A percentile compares a stretch with the other conserved stretches of the same genome.
Evolutionary conservation across 2,888 invertebrate species (phyloP).

Genomic region (Siphlonurus alternatus): DNA sequence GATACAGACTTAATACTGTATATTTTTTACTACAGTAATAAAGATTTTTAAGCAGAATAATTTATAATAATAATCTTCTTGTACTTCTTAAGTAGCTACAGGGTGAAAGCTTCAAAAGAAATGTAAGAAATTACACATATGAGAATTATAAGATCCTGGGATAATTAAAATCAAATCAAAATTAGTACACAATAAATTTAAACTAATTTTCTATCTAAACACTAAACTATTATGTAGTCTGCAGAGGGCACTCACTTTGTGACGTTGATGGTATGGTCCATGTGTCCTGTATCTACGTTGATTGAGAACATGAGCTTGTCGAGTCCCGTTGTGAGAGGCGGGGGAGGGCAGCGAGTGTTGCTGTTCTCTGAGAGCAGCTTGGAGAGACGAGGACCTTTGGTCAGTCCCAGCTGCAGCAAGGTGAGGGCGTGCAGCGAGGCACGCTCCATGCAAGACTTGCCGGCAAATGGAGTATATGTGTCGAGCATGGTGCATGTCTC

Average conservation of each 20-base stretch:
- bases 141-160: too few species aligned
- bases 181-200: background rate
- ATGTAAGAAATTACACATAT: background rate
- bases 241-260: slow-evolving; percentile 41
- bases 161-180: too few species aligned
- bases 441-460: slow-evolving; percentile 49
- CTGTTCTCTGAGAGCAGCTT: background rate
- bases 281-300: slow-evolving; percentile 54
- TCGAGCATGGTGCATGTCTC: slow-evolving; percentile 60
- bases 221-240: too few species aligned
- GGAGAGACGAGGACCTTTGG: background rate
- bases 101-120: too few species aligned
- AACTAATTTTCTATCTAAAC: background rate
- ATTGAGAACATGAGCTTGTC: slow-evolving; percentile 66
- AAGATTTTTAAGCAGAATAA: background rate
- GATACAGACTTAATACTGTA: too few species aligned
- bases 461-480: slow-evolving; percentile 44
- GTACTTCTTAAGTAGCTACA: too few species aligned
- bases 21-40: too few species aligned
- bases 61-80: too few species aligned
- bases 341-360: slow-evolving; percentile 9
- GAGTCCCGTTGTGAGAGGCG: slow-evolving; percentile 51
- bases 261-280: slow-evolving; percentile 62
- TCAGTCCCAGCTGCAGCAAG: slow-evolving; percentile 55
- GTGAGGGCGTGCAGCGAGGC: slow-evolving; percentile 41